phyloP scores from a whole-genome alignment of 1,140 invertebrate species.

The Macrostomum lignano region DNA sequence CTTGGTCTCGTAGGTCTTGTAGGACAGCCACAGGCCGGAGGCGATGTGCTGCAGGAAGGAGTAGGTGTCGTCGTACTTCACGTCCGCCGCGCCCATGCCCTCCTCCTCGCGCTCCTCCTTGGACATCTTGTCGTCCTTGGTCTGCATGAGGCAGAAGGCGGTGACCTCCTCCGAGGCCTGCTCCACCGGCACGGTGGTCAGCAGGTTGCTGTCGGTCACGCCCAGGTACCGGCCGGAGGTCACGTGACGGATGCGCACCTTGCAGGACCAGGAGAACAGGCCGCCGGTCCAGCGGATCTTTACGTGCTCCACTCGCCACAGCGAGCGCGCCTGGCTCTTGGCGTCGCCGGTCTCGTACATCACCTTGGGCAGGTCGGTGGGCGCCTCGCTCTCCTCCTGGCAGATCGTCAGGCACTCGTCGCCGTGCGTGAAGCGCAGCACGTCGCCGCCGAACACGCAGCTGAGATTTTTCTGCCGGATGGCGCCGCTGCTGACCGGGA shows the following conservation, averaged over 20 bases:
- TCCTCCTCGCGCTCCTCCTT: slow-evolving; percentile 68
- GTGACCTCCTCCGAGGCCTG: slow-evolving; percentile 66
- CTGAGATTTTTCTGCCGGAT: slow-evolving; percentile 37
- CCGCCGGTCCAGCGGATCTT: slow-evolving; percentile 94
- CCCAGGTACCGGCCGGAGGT: slow-evolving; percentile 84
- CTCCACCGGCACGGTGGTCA: slow-evolving; percentile 41
- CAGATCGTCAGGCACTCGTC: slow-evolving; percentile 80
- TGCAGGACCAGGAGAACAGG: slow-evolving; percentile 91
- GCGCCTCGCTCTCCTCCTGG: slow-evolving; percentile 6
- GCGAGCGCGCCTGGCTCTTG: slow-evolving; percentile 75
- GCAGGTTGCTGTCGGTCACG: slow-evolving; percentile 54
- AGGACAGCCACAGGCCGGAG: slow-evolving; percentile 77
- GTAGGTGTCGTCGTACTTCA: slow-evolving; percentile 93
- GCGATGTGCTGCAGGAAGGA: slow-evolving; percentile 88
- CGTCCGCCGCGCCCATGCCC: slow-evolving; percentile 74
- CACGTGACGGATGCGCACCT: slow-evolving; percentile 79
- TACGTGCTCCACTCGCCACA: slow-evolving; percentile 82
- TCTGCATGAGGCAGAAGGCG: slow-evolving; percentile 49
- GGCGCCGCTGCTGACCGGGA: slow-evolving; percentile 85
- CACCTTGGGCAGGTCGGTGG: slow-evolving; percentile 33
- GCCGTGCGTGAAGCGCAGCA: slow-evolving; percentile 82
- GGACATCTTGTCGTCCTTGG: slow-evolving; percentile 69
- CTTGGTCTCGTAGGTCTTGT: slow-evolving; percentile 89
- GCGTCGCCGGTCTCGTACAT: slow-evolving; percentile 89
- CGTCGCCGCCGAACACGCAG: slow-evolving; percentile 87